phyloP scores from a whole-genome alignment of 2,113 vertebrate genomes.

The Cavia porcellus region DNA sequence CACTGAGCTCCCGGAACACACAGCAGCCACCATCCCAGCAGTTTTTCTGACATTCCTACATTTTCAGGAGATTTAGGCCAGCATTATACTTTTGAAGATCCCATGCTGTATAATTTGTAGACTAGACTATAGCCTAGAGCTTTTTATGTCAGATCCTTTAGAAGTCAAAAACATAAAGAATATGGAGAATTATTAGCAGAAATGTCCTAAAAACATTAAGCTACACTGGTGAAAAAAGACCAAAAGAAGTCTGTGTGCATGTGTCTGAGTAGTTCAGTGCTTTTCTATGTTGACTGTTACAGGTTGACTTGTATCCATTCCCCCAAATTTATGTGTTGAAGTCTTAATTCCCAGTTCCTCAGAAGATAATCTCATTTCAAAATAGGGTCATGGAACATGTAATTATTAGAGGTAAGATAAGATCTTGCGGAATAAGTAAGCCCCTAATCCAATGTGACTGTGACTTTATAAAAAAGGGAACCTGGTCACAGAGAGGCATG shows the following conservation, averaged over 20 bases:
- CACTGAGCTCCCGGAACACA: neutral
- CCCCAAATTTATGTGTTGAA: neutral
- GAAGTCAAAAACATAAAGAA: neutral
- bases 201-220: neutral
- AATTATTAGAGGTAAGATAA: neutral
- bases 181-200: neutral
- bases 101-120: neutral
- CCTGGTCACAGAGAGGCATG: neutral
- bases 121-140: neutral
- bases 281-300: neutral
- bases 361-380: neutral
- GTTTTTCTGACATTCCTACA: neutral
- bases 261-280: neutral
- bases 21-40: neutral
- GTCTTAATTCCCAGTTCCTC: neutral
- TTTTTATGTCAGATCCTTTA: neutral
- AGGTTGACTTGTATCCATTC: neutral
- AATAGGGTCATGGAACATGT: neutral
- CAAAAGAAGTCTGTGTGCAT: neutral
- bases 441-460: neutral
- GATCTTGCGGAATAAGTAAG: neutral
- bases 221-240: neutral
- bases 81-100: constrained; percentile 49
- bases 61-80: neutral
- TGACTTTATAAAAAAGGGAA: neutral